Evolutionary conservation across 2,113 vertebrate genomes (phyloP).

Genomic region (Blennius ocellaris): DNA sequence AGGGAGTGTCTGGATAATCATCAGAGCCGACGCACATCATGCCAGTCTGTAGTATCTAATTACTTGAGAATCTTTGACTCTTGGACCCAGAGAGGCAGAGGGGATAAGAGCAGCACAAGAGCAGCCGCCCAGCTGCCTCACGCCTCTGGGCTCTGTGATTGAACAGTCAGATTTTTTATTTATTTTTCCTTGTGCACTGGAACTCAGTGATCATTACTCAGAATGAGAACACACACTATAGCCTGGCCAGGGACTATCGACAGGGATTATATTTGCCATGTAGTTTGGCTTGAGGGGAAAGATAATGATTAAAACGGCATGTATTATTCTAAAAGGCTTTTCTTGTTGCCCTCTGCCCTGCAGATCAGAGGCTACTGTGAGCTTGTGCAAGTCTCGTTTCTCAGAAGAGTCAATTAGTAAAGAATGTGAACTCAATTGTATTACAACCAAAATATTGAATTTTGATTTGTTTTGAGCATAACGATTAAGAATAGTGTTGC

Average conservation of each 20-base stretch:
- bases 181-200: conserved; percentile 10
- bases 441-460: too few relatives aligned
- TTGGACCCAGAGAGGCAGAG: conserved; percentile 52
- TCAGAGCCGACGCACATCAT: conserved; percentile 37
- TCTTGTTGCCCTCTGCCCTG: conserved; percentile 25
- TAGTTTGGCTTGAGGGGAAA: conserved; percentile 41
- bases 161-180: conserved; percentile 39
- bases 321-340: conserved; percentile 49
- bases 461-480: too few relatives aligned
- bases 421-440: too few relatives aligned
- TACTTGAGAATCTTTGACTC: conserved; percentile 50
- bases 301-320: conserved; percentile 48
- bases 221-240: conserved; percentile 47
- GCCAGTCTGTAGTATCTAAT: conserved; percentile 51
- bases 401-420: too few relatives aligned
- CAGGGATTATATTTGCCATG: conserved; percentile 50
- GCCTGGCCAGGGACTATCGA: conserved; percentile 52
- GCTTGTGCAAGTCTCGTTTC: not conserved
- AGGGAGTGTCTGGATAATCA: conserved; percentile 46
- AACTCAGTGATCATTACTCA: conserved; percentile 66
- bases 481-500: too few relatives aligned
- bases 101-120: conserved; percentile 45
- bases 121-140: conserved; percentile 16
- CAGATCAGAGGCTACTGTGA: not conserved
- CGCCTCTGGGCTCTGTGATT: conserved; percentile 52